Evolutionary conservation across 2,797 vertebrate species (phyloP), one percentile per base, ranked within the genome.

Genomic region (Tinamus major): DNA sequence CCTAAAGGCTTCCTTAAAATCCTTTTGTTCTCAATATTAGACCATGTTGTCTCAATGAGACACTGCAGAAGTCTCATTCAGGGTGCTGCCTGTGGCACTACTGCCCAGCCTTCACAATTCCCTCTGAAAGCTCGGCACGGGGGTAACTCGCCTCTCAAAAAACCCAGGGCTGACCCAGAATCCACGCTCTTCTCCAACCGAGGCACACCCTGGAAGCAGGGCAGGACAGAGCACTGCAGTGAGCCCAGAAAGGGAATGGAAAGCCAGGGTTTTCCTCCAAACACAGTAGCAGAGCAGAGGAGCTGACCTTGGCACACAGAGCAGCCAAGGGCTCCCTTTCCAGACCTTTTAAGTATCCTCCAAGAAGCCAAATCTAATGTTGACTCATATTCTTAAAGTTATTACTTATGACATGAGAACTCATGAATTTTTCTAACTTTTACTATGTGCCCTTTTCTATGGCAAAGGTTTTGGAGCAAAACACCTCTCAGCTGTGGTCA

Each of bases 141-240:
- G 41, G 44, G 6, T 2, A 41, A 41, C 9, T 13, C 24, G 39
- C 12, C 31, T 39, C 39, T 39, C 58, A 41, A 64, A 49, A 83
- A 64, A 51, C 35, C 0, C 6, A 35, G 39, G 24, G 71, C 63
- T 5, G 6, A 56, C 18, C 29, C 21, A 4, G 71, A 91, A 75
- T 48, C 27, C 23, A 37, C 35, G 41, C 12, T 75, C 21, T 10
- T 55, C 55, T 64, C 59, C 31, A 16, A n/a, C 53, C 91, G 58
- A 78, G 10, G 16, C 27, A 31, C 29, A 55, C 16, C 53, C 53
- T 55, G 35, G 0, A 41, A 58, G 69, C 37, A 63, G 15, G 0
- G 4, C 31, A 3, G 0, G 2, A 7, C 1, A 72, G 64, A 64
- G 31, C 29, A 33, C 3, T 18, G 76, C n/a, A 59, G 67, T 18